Evolutionary conservation across 2,113 vertebrate genomes (phyloP).

Genomic region (Engraulis encrasicolus): DNA sequence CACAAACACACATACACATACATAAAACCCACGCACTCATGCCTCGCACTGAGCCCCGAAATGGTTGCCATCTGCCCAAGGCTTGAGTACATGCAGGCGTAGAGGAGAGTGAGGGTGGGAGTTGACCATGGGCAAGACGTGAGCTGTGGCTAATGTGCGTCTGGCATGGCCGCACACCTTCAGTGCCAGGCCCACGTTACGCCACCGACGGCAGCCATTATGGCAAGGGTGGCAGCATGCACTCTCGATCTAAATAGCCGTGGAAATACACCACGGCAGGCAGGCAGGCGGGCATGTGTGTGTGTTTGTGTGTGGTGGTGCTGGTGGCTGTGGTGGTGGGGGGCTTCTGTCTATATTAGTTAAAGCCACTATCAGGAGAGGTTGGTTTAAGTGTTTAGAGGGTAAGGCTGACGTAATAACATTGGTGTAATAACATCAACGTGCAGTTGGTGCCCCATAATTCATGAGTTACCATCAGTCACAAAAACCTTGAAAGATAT

Average conservation of each 20-base stretch:
- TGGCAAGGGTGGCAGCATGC: conserved; percentile 37
- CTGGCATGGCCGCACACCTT: conserved; percentile 49
- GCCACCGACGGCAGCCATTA: conserved; percentile 43
- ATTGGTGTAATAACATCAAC: too few relatives aligned
- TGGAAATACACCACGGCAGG: not conserved
- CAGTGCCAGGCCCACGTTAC: conserved; percentile 60
- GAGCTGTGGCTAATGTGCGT: conserved; percentile 51
- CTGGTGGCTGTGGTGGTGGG: too few relatives aligned
- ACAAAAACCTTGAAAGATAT: too few relatives aligned
- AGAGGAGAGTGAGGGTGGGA: too few relatives aligned
- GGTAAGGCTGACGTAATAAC: not conserved
- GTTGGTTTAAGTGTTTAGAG: not conserved
- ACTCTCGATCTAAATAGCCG: conserved; percentile 35
- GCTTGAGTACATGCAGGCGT: conserved; percentile 56
- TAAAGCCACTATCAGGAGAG: not conserved
- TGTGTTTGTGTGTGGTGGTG: too few relatives aligned
- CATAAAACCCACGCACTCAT: not conserved
- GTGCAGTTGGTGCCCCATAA: too few relatives aligned
- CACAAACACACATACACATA: not conserved
- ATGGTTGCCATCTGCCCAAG: conserved; percentile 52
- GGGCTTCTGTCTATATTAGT: conserved; percentile 18
- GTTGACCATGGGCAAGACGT: conserved; percentile 62
- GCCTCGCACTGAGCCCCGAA: conserved; percentile 28
- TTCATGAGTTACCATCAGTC: too few relatives aligned
- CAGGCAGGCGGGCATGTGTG: too few relatives aligned